Evolutionary conservation across 1,140 invertebrate genomes (phyloP), one percentile per base, ranked within the genome.

Genomic region (Psix sp.): DNA sequence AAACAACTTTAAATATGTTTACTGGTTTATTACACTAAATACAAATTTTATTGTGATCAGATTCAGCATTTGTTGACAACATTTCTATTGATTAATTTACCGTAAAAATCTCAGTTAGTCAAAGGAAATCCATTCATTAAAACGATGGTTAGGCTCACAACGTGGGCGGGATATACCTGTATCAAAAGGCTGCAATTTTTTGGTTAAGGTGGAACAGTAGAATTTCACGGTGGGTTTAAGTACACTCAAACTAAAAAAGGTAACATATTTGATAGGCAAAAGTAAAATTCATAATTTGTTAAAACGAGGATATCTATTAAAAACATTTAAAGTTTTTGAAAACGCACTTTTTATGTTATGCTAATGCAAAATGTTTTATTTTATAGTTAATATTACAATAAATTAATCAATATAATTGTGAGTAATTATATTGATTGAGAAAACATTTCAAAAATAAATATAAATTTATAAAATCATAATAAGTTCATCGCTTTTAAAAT

Each of bases 151-250:
- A n/a, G 63, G 48, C 15, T 49, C 56, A 43, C 31, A 68, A 59
- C 31, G 65, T 68, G 46, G 65, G 65, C 65, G 65, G 52, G 17
- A 18, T 57, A 59, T 40, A 51, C 65, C 39, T 39, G 54, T 59
- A 68, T 68, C 52, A 68, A 68, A 68, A 68, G 52, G 46, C 39
- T 35, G 54, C 45, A 68, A 68, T 59, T 68, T 59, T 68, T 68
- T 51, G 63, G 63, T 57, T 67, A 57, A 67, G 63, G 45, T 68
- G 36, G 51, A 68, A 51, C 52, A 68, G 18, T 59, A 38, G 45
- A 59, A 59, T 67, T 51, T 45, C 43, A 45, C 36, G 65, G 52
- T 59, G 45, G 54, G 65, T 35, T 39, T 42, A 11, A 24, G 63
- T 66, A 66, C 62, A 66, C 9, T 56, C 62, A 11, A 13, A 3